Conservation (phyloP, 1,140 invertebrate species). For the Globodera ellingtonae region DNA sequence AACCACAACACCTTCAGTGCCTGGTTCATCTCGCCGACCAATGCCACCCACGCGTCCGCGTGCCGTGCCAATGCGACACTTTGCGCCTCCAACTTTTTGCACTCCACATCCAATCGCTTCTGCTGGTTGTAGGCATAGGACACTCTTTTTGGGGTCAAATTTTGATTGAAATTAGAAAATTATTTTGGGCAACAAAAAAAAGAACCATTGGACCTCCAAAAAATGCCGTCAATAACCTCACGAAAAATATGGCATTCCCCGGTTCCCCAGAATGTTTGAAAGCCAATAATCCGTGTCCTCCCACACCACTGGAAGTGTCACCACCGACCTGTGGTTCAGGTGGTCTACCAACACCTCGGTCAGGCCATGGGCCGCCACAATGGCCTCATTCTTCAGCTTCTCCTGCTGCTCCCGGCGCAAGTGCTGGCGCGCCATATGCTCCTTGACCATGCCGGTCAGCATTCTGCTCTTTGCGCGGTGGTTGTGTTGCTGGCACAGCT, state of each 20-base stretch:
- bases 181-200: slow-evolving; percentile 16
- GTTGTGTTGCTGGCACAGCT: too few species aligned
- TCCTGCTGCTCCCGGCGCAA: slow-evolving; percentile 70
- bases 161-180: slow-evolving; percentile 66
- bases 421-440: slow-evolving; percentile 2
- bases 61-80: slow-evolving; percentile 92
- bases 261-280: not conserved
- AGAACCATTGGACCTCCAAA: too few species aligned
- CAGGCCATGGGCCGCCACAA: slow-evolving; percentile 84
- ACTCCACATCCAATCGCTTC: slow-evolving; percentile 92
- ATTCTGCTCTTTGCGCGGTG: too few species aligned
- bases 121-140: slow-evolving; percentile 97
- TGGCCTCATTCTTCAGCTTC: slow-evolving; percentile 86
- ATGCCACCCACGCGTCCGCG: slow-evolving; percentile 88
- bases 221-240: not conserved
- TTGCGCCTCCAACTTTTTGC: slow-evolving; percentile 90
- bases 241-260: not conserved
- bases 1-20: slow-evolving; percentile 75
- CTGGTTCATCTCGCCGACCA: slow-evolving; percentile 92
- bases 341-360: slow-evolving; percentile 93
- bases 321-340: slow-evolving; percentile 73
- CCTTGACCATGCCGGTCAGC: slow-evolving; percentile 3
- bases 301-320: not conserved
- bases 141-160: slow-evolving; percentile 70
- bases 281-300: not conserved